Conservation (phyloP, 2,113 vertebrate species). For the Poeciliopsis turrubarensis region DNA sequence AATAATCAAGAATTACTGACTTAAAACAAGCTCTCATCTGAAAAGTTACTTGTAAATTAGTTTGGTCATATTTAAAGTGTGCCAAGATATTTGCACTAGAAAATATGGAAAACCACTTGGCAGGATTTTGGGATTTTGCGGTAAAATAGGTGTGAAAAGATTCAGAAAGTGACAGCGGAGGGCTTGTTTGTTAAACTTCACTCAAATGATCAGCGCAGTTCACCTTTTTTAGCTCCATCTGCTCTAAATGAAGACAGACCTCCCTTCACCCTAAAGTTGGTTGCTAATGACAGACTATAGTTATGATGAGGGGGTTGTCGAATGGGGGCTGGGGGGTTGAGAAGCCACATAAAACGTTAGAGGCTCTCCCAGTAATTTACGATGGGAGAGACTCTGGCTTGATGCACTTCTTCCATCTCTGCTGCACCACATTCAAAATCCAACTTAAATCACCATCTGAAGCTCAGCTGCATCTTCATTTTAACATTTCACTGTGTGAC, state of each 20-base stretch:
- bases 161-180: not conserved
- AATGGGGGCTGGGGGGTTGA: conserved; percentile 5
- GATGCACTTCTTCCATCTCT: conserved; percentile 47
- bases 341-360: conserved; percentile 72
- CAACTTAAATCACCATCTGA: too few species aligned
- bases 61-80: too few species aligned
- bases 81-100: too few species aligned
- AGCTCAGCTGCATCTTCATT: not conserved
- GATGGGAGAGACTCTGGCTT: conserved; percentile 58
- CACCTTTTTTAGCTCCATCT: conserved; percentile 21
- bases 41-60: too few species aligned
- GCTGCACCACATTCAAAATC: conserved; percentile 38
- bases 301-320: conserved; percentile 69
- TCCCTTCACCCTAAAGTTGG: conserved; percentile 29
- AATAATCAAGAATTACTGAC: too few species aligned
- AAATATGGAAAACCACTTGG: too few species aligned
- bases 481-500: conserved; percentile 22
- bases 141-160: not conserved
- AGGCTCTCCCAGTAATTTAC: conserved; percentile 62
- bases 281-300: conserved; percentile 75
- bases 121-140: too few species aligned
- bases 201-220: not conserved
- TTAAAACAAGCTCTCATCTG: too few species aligned
- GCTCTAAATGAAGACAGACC: conserved; percentile 32
- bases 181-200: not conserved